Evolutionary conservation across 2,113 vertebrate genomes (phyloP).

Genomic region (Carlito syrichta): DNA sequence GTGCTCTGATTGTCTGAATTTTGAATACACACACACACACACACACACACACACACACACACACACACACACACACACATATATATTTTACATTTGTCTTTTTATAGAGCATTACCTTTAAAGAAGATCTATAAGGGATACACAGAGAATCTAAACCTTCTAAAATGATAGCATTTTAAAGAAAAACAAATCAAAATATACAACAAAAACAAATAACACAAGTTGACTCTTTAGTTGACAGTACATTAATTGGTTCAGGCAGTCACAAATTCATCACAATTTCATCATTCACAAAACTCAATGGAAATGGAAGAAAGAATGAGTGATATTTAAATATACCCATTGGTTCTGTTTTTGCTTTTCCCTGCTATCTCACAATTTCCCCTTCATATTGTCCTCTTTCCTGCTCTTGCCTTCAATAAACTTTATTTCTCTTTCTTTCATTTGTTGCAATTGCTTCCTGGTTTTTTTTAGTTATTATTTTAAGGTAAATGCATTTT

Average conservation of each 20-base stretch:
- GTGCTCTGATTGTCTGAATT: not conserved
- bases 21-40: too few species aligned
- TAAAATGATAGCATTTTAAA: not conserved
- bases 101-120: not conserved
- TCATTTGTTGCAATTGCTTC: too few species aligned
- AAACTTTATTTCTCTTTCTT: too few species aligned
- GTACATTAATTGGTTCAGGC: not conserved
- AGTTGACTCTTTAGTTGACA: not conserved
- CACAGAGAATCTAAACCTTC: not conserved
- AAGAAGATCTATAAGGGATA: not conserved
- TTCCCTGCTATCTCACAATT: rapidly evolving
- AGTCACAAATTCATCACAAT: too few species aligned
- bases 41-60: too few species aligned
- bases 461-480: not conserved
- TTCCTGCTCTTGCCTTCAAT: not conserved
- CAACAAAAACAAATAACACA: not conserved
- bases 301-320: not conserved
- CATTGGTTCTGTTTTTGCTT: not conserved
- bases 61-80: too few species aligned
- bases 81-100: too few species aligned
- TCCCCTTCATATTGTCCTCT: not conserved
- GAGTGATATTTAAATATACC: not conserved
- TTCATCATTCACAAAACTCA: not conserved
- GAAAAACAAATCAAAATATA: not conserved
- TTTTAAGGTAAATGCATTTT: too few species aligned